Conservation (phyloP, 2,113 vertebrate genomes). For the Illadopsis cleaveri region DNA sequence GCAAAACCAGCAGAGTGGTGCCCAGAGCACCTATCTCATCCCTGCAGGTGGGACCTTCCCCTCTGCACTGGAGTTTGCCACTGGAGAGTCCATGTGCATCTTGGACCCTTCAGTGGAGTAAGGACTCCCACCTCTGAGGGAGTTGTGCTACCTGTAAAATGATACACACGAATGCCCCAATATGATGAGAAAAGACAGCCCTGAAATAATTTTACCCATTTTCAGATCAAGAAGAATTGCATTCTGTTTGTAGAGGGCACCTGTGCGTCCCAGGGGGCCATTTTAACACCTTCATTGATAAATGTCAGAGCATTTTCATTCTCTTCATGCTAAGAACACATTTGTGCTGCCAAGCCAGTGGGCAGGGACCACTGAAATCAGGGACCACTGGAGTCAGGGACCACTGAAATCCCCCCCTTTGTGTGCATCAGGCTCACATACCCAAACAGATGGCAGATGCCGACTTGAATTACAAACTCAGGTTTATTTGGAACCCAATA, state of each 20-base stretch:
- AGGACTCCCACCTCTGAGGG: not conserved
- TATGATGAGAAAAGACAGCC: not conserved
- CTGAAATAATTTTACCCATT: not conserved
- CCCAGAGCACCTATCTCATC: not conserved
- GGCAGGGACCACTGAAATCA: not conserved
- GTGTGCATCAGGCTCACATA: not conserved
- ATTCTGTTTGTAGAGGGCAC: not conserved
- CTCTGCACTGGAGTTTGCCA: fast-evolving
- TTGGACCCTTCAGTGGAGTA: not conserved
- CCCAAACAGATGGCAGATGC: not conserved
- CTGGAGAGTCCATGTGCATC: fast-evolving
- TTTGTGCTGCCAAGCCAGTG: not conserved
- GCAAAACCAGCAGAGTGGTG: not conserved
- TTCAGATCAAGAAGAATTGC: not conserved
- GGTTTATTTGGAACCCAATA: constrained; percentile 53
- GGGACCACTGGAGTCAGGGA: not conserved
- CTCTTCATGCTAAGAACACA: not conserved
- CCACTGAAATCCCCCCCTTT: not conserved
- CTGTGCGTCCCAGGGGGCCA: not conserved
- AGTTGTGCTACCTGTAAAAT: not conserved
- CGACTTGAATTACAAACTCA: constrained; percentile 61
- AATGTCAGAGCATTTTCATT: not conserved
- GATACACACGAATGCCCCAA: not conserved
- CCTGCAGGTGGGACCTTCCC: not conserved
- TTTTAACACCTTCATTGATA: not conserved